Evolutionary conservation across 2,888 invertebrate genomes (phyloP).

Genomic region (Heliconius sara): DNA sequence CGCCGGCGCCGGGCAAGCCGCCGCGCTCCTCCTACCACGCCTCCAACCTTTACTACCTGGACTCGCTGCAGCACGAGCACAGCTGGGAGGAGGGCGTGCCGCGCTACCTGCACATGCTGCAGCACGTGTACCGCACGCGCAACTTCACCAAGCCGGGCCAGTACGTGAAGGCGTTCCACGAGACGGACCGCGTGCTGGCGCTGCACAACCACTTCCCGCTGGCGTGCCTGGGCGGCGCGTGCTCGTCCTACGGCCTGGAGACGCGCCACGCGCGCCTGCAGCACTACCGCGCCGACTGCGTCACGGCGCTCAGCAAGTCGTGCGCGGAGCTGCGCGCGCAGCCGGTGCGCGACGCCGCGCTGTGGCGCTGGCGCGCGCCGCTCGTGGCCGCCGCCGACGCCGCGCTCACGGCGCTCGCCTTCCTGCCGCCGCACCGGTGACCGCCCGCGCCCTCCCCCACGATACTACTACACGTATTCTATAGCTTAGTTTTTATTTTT

Average conservation of each 20-base stretch:
- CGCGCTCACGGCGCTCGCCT: slow-evolving; percentile 89
- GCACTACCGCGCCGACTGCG: slow-evolving; percentile 97
- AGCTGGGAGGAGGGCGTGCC: slow-evolving; percentile 91
- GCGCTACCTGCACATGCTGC: slow-evolving; percentile 96
- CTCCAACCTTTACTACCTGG: slow-evolving; percentile 95
- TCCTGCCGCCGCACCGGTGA: slow-evolving; percentile 77
- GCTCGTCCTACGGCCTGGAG: slow-evolving; percentile 93
- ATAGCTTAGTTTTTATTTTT: slow-evolving; percentile 43
- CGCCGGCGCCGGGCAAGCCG: slow-evolving; percentile 78
- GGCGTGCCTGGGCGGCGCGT: slow-evolving; percentile 92
- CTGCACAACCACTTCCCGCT: slow-evolving; percentile 97
- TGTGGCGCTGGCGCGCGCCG: slow-evolving; percentile 94
- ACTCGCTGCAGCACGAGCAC: slow-evolving; percentile 92
- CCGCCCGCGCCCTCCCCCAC: background rate
- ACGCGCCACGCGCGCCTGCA: slow-evolving; percentile 93
- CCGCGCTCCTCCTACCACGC: slow-evolving; percentile 93
- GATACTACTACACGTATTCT: slow-evolving; percentile 72
- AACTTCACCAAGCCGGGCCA: slow-evolving; percentile 97
- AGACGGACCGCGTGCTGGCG: slow-evolving; percentile 93
- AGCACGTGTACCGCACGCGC: slow-evolving; percentile 94
- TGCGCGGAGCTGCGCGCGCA: slow-evolving; percentile 93
- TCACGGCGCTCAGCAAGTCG: slow-evolving; percentile 91
- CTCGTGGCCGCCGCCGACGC: slow-evolving; percentile 88
- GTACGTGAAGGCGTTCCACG: slow-evolving; percentile 97
- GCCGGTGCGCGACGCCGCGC: slow-evolving; percentile 92